Conservation (phyloP, 1,140 invertebrate genomes). For the Bombus impatiens region DNA sequence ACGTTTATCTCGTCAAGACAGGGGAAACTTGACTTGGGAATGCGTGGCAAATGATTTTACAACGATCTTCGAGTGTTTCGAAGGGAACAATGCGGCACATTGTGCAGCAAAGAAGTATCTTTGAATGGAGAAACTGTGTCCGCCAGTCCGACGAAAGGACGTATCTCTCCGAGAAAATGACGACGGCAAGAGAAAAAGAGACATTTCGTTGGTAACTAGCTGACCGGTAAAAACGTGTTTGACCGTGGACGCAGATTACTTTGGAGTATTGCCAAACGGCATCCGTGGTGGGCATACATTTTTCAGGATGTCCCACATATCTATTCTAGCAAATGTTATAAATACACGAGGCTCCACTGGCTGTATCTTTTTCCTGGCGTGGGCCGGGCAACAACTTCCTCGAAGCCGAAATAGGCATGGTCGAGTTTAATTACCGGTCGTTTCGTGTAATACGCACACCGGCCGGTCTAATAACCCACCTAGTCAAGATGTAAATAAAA, state of each 20-base stretch:
- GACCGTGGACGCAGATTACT: slow-evolving; percentile 71
- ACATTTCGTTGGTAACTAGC: slow-evolving; percentile 9
- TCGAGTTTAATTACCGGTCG: slow-evolving; percentile 67
- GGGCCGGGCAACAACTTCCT: slow-evolving; percentile 38
- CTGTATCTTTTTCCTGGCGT: slow-evolving; percentile 17
- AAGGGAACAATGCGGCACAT: background rate
- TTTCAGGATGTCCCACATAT: slow-evolving; percentile 76
- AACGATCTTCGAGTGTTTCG: background rate
- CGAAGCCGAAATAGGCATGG: slow-evolving; percentile 55
- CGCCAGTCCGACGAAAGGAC: slow-evolving; percentile 33
- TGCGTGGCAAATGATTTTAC: background rate
- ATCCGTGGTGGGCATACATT: slow-evolving; percentile 65
- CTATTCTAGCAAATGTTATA: slow-evolving; percentile 69
- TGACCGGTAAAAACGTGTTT: slow-evolving; percentile 68
- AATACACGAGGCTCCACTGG: slow-evolving; percentile 64
- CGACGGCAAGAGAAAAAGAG: background rate
- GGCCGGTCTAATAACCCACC: slow-evolving; percentile 53
- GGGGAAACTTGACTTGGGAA: background rate
- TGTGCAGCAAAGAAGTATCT: background rate
- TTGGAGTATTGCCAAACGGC: slow-evolving; percentile 72
- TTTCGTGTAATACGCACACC: slow-evolving; percentile 50
- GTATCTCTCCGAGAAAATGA: background rate
- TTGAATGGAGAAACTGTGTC: background rate
- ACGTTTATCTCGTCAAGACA: background rate
- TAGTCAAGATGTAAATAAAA: slow-evolving; percentile 67